These are phyloP conservation scores for Rhagonycha fulva DNA, from an alignment of 2,888 invertebrate species.

Conservation along the genomic window DNA sequence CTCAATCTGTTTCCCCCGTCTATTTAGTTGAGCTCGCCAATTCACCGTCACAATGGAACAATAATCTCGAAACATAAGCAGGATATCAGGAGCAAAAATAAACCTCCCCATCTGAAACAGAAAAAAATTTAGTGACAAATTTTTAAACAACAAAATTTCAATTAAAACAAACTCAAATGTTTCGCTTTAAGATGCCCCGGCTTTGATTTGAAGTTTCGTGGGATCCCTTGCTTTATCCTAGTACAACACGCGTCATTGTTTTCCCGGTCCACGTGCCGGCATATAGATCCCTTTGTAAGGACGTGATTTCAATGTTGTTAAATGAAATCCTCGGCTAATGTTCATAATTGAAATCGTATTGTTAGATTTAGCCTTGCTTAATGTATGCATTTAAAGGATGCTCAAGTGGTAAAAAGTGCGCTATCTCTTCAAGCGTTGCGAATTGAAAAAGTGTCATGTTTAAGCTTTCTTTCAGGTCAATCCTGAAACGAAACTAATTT, in stretches of 20 bases:
- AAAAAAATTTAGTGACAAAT: background rate
- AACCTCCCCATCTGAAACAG: background rate
- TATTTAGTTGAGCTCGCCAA: constrained; percentile 29
- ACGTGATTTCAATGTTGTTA: constrained; percentile 51
- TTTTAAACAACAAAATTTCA: background rate
- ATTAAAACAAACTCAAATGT: background rate
- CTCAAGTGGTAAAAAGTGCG: background rate
- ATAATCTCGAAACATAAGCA: constrained; percentile 36
- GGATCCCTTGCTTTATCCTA: constrained; percentile 14
- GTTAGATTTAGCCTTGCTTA: constrained; percentile 17
- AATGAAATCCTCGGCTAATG: constrained; percentile 50
- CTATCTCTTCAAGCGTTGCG: background rate
- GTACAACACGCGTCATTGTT: constrained; percentile 51
- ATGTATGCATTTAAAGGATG: background rate
- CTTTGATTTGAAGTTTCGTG: background rate
- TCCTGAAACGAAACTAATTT: too few relatives aligned
- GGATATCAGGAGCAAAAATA: constrained; percentile 10
- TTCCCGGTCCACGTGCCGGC: constrained; percentile 51
- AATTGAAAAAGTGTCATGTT: background rate
- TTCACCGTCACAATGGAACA: constrained; percentile 29
- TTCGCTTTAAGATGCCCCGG: background rate
- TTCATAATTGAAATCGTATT: constrained; percentile 53
- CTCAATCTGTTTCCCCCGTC: constrained; percentile 35
- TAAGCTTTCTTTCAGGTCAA: background rate
- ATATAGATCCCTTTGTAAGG: constrained; percentile 50